Percentiles rank a stretch among this genome's conserved stretches.
phyloP scores from a whole-genome alignment of 2,797 vertebrate genomes.

The Myotis daubentonii region DNA sequence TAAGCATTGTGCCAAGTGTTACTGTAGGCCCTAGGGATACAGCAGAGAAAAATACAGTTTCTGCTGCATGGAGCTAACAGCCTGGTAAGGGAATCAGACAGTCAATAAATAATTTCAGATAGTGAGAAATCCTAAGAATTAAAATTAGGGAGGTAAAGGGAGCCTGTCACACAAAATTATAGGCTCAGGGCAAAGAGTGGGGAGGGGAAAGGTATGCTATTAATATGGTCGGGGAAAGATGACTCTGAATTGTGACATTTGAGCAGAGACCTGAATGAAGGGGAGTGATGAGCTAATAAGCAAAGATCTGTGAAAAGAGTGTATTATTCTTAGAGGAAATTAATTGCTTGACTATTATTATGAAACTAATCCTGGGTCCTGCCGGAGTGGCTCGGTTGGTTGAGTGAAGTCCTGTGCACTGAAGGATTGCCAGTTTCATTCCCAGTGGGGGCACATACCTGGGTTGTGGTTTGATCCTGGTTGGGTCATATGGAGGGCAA shows the following conservation, averaged over 20 bases:
- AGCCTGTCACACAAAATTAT: background rate
- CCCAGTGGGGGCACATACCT: background rate
- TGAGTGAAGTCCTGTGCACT: background rate
- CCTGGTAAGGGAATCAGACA: background rate
- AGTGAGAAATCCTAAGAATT: conserved; percentile 31
- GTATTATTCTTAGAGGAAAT: background rate
- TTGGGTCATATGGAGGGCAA: background rate
- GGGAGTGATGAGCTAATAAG: background rate
- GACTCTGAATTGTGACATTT: background rate
- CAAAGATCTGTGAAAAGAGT: background rate
- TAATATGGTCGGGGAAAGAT: background rate
- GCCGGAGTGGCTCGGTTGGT: background rate
- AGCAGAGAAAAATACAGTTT: conserved; percentile 18
- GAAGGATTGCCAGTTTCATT: background rate
- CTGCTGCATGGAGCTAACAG: background rate
- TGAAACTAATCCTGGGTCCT: background rate
- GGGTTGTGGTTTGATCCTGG: no score
- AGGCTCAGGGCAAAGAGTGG: background rate
- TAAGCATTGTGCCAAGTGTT: conserved; percentile 18
- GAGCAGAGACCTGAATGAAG: background rate
- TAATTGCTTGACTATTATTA: background rate
- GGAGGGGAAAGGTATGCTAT: background rate
- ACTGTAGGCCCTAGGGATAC: background rate
- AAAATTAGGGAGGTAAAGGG: background rate
- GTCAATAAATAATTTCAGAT: conserved; percentile 21